These are phyloP conservation scores for Trochalopteron elliotii DNA, from an alignment of 2,113 vertebrate genomes.

Conservation along the genomic window DNA sequence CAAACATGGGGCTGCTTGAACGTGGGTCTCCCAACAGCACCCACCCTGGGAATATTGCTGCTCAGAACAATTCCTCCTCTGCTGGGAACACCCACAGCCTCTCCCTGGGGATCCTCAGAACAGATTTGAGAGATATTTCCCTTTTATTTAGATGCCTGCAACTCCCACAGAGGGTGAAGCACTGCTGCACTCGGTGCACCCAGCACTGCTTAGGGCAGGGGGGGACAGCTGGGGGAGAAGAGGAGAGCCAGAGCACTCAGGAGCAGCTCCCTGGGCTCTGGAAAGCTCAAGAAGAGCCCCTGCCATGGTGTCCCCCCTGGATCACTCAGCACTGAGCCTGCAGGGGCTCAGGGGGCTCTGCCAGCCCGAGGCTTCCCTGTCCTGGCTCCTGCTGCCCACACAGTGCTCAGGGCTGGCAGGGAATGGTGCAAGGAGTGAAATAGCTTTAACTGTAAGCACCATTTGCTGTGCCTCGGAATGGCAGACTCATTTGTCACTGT, in stretches of 20 bases:
- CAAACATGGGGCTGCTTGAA: neutral
- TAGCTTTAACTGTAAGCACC: neutral
- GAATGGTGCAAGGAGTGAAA: neutral
- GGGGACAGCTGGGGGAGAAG: neutral
- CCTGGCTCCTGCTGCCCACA: neutral
- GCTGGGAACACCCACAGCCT: neutral
- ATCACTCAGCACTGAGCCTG: neutral
- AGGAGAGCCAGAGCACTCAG: neutral
- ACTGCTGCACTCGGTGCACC: neutral
- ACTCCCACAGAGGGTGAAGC: neutral
- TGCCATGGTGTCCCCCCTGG: rapidly evolving
- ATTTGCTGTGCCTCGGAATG: neutral
- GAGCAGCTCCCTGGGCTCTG: neutral
- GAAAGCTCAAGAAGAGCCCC: neutral
- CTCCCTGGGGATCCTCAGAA: neutral
- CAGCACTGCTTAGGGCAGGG: neutral
- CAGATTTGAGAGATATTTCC: neutral
- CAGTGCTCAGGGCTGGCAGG: neutral
- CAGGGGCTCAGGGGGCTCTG: neutral
- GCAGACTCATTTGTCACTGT: constrained; percentile 63
- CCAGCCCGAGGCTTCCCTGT: rapidly evolving
- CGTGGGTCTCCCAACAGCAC: rapidly evolving
- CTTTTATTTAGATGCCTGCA: rapidly evolving
- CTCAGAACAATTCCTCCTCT: neutral
- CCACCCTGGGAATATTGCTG: neutral